Evolutionary conservation across 2,113 vertebrate genomes (phyloP).

Genomic region (Prochilodus magdalenae): DNA sequence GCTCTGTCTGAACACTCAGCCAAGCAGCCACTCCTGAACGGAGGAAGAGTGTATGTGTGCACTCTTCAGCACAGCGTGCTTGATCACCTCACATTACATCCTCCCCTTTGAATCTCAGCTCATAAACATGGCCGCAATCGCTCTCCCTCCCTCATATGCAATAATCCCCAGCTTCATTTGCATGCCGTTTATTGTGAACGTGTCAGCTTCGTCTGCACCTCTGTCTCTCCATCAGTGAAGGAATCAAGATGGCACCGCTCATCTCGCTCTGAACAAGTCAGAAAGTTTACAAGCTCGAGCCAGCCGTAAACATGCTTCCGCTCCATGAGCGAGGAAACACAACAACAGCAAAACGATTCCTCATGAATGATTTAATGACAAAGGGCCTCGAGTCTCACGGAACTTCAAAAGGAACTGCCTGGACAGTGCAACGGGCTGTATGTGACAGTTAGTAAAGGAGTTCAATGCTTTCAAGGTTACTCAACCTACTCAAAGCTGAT

Average conservation of each 20-base stretch:
- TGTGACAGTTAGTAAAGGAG: neutral
- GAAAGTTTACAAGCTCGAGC: constrained; percentile 45
- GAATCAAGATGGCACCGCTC: constrained; percentile 57
- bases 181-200: constrained; percentile 69
- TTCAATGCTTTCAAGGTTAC: neutral
- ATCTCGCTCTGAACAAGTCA: constrained; percentile 44
- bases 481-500: neutral
- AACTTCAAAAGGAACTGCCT: neutral
- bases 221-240: constrained; percentile 44
- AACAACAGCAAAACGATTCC: constrained; percentile 1
- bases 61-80: constrained; percentile 46
- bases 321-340: constrained; percentile 18
- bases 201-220: constrained; percentile 55
- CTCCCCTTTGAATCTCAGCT: constrained; percentile 57
- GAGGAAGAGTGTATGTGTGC: constrained; percentile 19
- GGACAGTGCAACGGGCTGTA: neutral
- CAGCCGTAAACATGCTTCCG: constrained; percentile 41
- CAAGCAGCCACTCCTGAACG: constrained; percentile 24
- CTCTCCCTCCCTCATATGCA: constrained; percentile 45
- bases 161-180: constrained; percentile 72
- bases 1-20: constrained; percentile 22
- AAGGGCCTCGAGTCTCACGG: constrained; percentile 19
- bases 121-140: constrained; percentile 45
- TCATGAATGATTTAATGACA: constrained; percentile 38
- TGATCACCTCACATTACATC: constrained; percentile 65